Evolutionary conservation across 2,797 vertebrate genomes (phyloP).

Genomic region (Synanceia verrucosa): DNA sequence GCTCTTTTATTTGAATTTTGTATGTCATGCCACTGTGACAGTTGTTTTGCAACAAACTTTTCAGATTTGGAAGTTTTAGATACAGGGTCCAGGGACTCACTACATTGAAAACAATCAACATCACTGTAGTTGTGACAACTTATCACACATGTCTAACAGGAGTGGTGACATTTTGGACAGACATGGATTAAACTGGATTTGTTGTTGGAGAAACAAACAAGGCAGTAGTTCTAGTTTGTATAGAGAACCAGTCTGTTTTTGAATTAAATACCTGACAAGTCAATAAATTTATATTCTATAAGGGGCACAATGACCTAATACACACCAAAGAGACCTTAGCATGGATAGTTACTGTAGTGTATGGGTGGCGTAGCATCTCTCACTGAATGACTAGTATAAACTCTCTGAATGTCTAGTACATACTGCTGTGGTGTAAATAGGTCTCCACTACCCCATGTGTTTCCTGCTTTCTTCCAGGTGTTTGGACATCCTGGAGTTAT

Average conservation of each 20-base stretch:
- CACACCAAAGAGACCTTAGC: neutral
- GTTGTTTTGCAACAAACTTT: too few species aligned
- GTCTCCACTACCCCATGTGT: neutral
- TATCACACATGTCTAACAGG: too few species aligned
- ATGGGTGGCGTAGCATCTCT: neutral
- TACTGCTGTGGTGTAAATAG: neutral
- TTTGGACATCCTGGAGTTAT: conserved; percentile 95
- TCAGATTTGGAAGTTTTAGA: too few species aligned
- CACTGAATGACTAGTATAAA: neutral
- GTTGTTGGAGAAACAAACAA: too few species aligned
- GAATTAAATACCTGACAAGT: neutral
- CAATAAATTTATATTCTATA: neutral
- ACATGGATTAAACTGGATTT: too few species aligned
- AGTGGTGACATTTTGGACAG: too few species aligned
- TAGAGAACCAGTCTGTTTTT: neutral
- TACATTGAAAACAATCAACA: too few species aligned
- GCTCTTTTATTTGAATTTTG: too few species aligned
- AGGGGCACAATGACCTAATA: neutral
- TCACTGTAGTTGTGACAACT: too few species aligned
- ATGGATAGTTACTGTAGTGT: neutral
- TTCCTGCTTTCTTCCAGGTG: conserved; percentile 80
- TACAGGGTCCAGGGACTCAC: too few species aligned
- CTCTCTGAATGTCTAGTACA: neutral
- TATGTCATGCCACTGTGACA: too few species aligned
- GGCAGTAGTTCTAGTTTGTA: too few species aligned